Percentiles rank a stretch among this genome's conserved stretches.
phyloP scores from a whole-genome alignment of 2,797 vertebrate genomes.

The Tachyglossus aculeatus region DNA sequence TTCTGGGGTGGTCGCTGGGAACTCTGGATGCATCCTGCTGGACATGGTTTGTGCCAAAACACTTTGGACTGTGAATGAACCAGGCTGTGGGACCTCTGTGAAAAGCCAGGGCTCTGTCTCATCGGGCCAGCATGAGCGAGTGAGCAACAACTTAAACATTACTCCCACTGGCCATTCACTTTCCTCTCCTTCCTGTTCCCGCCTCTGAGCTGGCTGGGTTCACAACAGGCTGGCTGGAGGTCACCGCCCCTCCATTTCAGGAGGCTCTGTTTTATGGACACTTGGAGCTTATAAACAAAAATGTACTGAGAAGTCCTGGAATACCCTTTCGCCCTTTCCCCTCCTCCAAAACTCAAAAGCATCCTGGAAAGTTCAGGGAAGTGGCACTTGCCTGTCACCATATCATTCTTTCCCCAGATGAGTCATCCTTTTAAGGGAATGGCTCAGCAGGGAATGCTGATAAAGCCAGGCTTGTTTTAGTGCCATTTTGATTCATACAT shows the following conservation, averaged over 20 bases:
- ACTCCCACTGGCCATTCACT: too few relatives aligned
- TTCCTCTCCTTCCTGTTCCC: too few relatives aligned
- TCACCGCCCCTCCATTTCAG: too few relatives aligned
- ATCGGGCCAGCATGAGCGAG: not conserved
- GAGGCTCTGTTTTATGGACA: too few relatives aligned
- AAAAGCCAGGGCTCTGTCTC: not conserved
- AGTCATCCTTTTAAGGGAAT: accelerated
- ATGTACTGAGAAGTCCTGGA: too few relatives aligned
- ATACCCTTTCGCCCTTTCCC: not conserved
- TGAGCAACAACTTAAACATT: too few relatives aligned
- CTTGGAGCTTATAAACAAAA: too few relatives aligned
- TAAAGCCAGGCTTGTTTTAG: not conserved
- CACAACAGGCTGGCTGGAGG: too few relatives aligned
- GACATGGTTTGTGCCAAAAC: not conserved
- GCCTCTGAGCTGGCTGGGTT: too few relatives aligned
- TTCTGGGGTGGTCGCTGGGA: not conserved
- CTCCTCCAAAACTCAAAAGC: not conserved
- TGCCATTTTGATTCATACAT: not conserved
- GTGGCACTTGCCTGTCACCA: accelerated
- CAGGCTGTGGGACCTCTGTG: not conserved
- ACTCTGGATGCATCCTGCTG: not conserved
- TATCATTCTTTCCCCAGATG: not conserved
- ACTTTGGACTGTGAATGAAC: not conserved
- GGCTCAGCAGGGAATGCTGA: not conserved
- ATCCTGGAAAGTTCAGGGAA: not conserved